These are phyloP conservation scores for Drosophila baimaii DNA, from an alignment of 1,140 invertebrate species.

Conservation along the genomic window DNA sequence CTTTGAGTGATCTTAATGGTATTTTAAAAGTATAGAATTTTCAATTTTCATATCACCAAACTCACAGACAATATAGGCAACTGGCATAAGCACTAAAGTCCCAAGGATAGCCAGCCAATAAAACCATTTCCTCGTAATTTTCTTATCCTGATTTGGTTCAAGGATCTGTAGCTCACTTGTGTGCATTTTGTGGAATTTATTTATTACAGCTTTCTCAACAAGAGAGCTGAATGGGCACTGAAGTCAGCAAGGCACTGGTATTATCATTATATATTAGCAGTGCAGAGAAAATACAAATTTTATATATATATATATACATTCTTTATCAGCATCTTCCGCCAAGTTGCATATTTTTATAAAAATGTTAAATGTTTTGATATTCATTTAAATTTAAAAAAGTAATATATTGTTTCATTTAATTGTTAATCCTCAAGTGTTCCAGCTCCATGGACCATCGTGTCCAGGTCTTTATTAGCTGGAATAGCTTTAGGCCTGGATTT, in stretches of 20 bases:
- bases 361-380: too few species aligned
- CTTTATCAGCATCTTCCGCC: too few species aligned
- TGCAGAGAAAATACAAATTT: neutral
- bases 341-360: too few species aligned
- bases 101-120: neutral
- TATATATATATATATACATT: neutral
- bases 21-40: neutral
- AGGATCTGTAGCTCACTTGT: neutral
- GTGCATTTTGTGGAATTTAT: neutral
- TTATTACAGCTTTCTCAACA: neutral
- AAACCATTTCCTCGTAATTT: neutral
- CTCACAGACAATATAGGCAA: neutral
- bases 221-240: neutral
- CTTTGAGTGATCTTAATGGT: conserved; percentile 17
- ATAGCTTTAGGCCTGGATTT: too few species aligned
- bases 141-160: neutral
- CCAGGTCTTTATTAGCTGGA: too few species aligned
- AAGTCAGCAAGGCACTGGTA: neutral
- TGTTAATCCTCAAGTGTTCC: too few species aligned
- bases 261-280: neutral
- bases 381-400: too few species aligned
- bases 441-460: too few species aligned
- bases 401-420: too few species aligned
- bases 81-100: neutral
- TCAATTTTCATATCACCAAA: neutral